phyloP scores from a whole-genome alignment of 2,797 vertebrate genomes.

The Malacoctenus gilli region DNA sequence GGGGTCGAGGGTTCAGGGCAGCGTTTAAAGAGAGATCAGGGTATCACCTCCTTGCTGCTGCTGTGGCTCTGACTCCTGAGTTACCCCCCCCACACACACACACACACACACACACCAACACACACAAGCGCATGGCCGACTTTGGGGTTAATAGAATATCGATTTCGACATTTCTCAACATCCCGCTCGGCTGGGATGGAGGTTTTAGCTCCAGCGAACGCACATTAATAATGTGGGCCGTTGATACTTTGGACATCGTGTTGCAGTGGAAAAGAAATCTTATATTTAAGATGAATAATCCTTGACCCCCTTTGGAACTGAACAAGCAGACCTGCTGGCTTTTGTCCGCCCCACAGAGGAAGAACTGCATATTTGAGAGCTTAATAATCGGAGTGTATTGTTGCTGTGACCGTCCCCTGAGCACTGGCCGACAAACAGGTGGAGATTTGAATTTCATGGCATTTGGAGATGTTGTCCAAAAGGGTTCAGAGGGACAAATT shows the following conservation, averaged over 20 bases:
- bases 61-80: conserved; percentile 21
- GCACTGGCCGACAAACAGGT: conserved; percentile 5
- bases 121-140: conserved; percentile 36
- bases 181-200: conserved; percentile 36
- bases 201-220: conserved; percentile 40
- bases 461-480: conserved; percentile 15
- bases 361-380: conserved; percentile 19
- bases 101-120: conserved; percentile 24
- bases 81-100: conserved; percentile 39
- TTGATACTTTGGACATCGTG: conserved; percentile 27
- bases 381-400: conserved; percentile 11
- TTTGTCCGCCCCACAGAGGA: conserved; percentile 29
- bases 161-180: conserved; percentile 33
- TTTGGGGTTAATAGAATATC: conserved; percentile 45
- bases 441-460: too few relatives aligned
- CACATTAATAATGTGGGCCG: conserved; percentile 36
- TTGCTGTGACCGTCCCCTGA: background rate
- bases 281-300: conserved; percentile 14
- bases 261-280: conserved; percentile 16
- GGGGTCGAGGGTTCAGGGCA: conserved; percentile 50
- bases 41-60: conserved; percentile 66
- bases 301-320: conserved; percentile 23
- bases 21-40: conserved; percentile 59
- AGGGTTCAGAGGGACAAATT: conserved; percentile 2
- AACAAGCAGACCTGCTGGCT: conserved; percentile 23